Evolutionary conservation across 2,113 vertebrate genomes (phyloP), one percentile per base, ranked within the genome.

Genomic region (Jacana jacana): DNA sequence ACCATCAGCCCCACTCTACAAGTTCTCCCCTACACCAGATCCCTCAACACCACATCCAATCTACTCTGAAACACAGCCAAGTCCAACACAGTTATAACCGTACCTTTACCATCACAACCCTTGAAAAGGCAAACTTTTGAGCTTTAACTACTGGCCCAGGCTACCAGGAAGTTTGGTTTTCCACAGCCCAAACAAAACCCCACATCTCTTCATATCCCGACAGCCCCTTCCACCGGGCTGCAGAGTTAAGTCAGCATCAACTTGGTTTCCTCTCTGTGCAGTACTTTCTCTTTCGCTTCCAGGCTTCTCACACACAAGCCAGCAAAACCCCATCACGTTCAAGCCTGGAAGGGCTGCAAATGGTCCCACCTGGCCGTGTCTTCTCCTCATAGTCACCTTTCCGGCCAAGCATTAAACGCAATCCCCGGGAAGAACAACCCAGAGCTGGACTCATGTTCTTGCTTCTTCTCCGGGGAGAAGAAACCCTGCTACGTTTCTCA

Each of bases 241-340:
- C 88, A 64, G 31, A 0, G 0, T 15, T 30, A 58, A 40, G 52
- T 4, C 7, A 46, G 55, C 1, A 1, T 20, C n/a, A 52, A 28
- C 27, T 19, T 11, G 42, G 17, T 20, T 52, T 83, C 68, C 49
- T 28, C 86, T 49, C 4, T 13, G 17, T 8, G 22, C 57, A 54
- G 10, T 22, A 52, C 48, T 33, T 37, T 0, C 1, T 25, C 14
- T 17, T 83, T 77, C 14, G 13, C 72, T 65, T 8, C 33, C 6
- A 55, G 22, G 20, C 17, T 28, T n/a, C 58, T 60, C 39, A 33
- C 25, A 14, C 30, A 35, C 6, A 33, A 28, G 10, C 24, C 49
- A 78, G 25, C 13, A 55, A 9, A 73, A 77, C 35, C 16, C 13
- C 19, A 44, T 16, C 42, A 17, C 27, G 5, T 4, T 19, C 23